Conservation (phyloP, 2,113 vertebrate species). For the Caranx ignobilis region DNA sequence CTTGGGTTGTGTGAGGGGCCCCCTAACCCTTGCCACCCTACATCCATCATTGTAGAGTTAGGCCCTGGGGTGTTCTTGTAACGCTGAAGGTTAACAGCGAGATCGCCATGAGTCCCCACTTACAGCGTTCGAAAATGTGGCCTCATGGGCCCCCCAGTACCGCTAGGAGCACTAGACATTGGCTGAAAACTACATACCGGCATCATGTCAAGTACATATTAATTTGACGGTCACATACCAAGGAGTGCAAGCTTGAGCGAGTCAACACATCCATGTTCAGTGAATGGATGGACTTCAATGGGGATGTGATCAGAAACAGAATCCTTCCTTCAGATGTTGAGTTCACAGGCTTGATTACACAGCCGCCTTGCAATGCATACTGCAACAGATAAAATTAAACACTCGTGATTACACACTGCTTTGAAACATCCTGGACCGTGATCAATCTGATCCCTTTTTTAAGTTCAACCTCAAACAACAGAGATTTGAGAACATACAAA, state of each 20-base stretch:
- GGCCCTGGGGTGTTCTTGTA: slow-evolving; percentile 77
- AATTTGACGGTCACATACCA: slow-evolving; percentile 51
- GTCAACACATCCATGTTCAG: slow-evolving; percentile 61
- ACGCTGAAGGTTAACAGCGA: slow-evolving; percentile 78
- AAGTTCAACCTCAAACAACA: slow-evolving; percentile 78
- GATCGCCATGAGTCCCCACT: slow-evolving; percentile 66
- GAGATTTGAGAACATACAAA: slow-evolving; percentile 70
- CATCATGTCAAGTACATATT: slow-evolving; percentile 58
- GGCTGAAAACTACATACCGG: slow-evolving; percentile 34
- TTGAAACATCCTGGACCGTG: slow-evolving; percentile 82
- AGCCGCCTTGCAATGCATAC: slow-evolving; percentile 77
- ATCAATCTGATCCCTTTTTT: slow-evolving; percentile 80
- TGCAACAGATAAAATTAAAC: slow-evolving; percentile 85
- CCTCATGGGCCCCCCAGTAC: slow-evolving; percentile 31
- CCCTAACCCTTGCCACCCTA: slow-evolving; percentile 51
- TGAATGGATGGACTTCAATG: slow-evolving; percentile 78
- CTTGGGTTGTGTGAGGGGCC: slow-evolving; percentile 65
- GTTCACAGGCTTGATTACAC: slow-evolving; percentile 85
- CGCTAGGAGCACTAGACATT: slow-evolving; percentile 13
- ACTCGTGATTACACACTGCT: slow-evolving; percentile 78
- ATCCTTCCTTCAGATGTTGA: slow-evolving; percentile 82
- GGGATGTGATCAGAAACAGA: slow-evolving; percentile 80
- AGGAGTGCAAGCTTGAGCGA: slow-evolving; percentile 42
- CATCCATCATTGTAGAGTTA: slow-evolving; percentile 80
- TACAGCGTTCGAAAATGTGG: slow-evolving; percentile 57